Percentiles rank a stretch among this genome's conserved stretches.
These are phyloP conservation scores for Ormyrus labotus DNA, from an alignment of 2,888 invertebrate genomes.

Conservation along the genomic window DNA sequence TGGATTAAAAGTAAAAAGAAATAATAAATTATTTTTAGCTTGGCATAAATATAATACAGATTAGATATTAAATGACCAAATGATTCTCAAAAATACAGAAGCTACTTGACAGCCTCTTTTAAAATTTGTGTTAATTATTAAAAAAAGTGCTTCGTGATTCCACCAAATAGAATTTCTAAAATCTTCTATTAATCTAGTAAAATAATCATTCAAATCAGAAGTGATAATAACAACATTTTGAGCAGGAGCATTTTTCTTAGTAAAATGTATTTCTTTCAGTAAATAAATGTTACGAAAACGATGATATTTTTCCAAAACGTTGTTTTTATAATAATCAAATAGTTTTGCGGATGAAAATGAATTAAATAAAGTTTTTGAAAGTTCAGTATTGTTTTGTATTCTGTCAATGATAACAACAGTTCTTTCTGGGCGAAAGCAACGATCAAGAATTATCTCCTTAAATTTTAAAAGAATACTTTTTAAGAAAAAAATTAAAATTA, in stretches of 20 bases:
- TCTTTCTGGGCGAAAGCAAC: no score
- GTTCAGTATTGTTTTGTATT: no score
- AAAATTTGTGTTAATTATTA: background rate
- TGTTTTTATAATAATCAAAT: background rate
- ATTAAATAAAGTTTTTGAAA: background rate
- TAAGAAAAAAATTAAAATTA: no score
- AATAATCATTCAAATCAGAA: no score
- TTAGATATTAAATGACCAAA: slow-evolving; percentile 15
- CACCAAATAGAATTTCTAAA: slow-evolving; percentile 21
- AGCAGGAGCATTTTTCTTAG: background rate
- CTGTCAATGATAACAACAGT: no score
- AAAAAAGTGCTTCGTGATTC: slow-evolving; percentile 5
- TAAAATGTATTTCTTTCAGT: background rate
- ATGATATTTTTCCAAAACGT: background rate
- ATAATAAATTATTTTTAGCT: background rate
- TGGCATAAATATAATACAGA: background rate
- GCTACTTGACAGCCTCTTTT: background rate
- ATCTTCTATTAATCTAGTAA: background rate
- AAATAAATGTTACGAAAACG: background rate
- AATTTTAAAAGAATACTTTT: no score
- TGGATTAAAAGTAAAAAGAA: slow-evolving; percentile 15
- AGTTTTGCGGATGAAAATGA: background rate
- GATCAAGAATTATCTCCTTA: no score
- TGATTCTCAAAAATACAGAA: background rate
- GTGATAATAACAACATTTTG: background rate